Conservation (phyloP, 2,797 vertebrate genomes). For the Cossypha heuglini region DNA sequence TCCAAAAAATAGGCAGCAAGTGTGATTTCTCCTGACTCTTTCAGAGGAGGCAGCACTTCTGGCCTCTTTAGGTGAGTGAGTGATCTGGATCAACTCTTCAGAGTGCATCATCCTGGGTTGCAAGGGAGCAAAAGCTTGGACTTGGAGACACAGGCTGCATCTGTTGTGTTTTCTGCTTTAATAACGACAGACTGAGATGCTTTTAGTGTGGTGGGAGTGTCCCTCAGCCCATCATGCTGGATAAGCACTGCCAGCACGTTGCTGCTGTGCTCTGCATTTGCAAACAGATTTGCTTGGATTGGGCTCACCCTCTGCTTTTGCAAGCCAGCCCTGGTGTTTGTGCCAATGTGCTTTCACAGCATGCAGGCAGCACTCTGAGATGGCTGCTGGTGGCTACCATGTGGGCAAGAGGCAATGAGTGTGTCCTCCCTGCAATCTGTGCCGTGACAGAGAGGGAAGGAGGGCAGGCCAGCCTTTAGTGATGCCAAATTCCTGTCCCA, state of each 20-base stretch:
- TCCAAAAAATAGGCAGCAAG: background rate
- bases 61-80: background rate
- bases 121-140: background rate
- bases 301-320: background rate
- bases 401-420: background rate
- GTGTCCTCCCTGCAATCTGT: background rate
- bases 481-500: background rate
- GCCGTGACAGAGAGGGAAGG: background rate
- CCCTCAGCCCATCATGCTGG: background rate
- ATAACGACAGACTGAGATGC: background rate
- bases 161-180: slow-evolving; percentile 33
- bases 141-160: background rate
- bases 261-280: background rate
- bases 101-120: background rate
- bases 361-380: background rate
- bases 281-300: slow-evolving; percentile 37
- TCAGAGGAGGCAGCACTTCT: background rate
- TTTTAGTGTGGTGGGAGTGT: slow-evolving; percentile 19
- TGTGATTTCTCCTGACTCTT: background rate
- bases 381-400: background rate
- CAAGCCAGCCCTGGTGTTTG: background rate
- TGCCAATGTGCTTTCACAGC: background rate
- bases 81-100: background rate
- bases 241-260: background rate
- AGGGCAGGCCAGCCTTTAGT: background rate